Evolutionary conservation across 2,797 vertebrate species (phyloP), one percentile per base, ranked within the genome.

Genomic region (Kryptopterus vitreolus): DNA sequence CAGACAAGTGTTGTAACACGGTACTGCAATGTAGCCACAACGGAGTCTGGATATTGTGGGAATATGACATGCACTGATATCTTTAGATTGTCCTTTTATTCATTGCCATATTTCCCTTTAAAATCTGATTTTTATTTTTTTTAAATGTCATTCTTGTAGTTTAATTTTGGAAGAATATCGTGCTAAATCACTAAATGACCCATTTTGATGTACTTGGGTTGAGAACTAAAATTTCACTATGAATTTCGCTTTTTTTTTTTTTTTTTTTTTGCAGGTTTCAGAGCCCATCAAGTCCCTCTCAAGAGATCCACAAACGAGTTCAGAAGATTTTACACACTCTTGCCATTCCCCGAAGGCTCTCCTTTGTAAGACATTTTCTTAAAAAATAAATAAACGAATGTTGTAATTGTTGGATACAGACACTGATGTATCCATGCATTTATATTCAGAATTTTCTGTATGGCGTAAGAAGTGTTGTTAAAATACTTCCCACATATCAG

Each of bases 271-370:
- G 22, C 88, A 99, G 97, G 81, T 94, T 96, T 87, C 92, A 89
- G 84, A 90, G 89, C 87, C 85, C 91, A 84, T 90, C 88, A 87
- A 90, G 92, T 89, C 92, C 95, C 58, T 91, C 94, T 75, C 92
- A 97, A 77, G 94, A 98, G 89, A 98, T 99, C 88, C 98, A 98
- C 88, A 91, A 90, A 48, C 87, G 97, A 85, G 95, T 99, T 84
- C 95, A 95, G 92, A 96, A 90, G 86, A 92, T 98, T 87, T 92
- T 99, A 83, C 94, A 91, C 90, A 95, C 94, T 18, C 95, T 97
- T 88, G 92, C 92, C 85, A 86, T 92, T 74, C 92, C 89, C 82
- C 88, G 88, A 87, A 91, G 83, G 82, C 90, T 92, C 4, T 46
- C 76, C 1, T 87, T 92, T 90, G 94, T 95, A 87, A 90, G 22